Conservation (phyloP, 2,888 invertebrate genomes). For the Ernsta delagoae region DNA sequence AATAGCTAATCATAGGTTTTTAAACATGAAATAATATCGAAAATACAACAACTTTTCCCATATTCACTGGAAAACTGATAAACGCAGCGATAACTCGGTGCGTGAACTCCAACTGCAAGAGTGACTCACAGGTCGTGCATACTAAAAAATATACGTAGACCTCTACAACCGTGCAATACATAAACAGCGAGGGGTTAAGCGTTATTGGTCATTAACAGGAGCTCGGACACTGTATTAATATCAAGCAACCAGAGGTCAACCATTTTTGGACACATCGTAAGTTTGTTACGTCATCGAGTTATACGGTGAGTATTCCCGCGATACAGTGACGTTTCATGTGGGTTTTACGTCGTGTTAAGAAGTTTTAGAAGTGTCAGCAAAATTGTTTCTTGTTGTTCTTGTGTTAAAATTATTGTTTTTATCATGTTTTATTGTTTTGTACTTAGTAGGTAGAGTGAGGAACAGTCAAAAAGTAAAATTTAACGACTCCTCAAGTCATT, state of each 20-base stretch:
- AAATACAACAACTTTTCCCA: no score
- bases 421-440: no score
- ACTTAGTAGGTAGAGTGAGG: no score
- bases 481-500: no score
- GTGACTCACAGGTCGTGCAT: background rate
- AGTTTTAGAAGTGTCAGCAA: background rate
- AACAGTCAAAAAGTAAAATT: no score
- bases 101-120: background rate
- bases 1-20: no score
- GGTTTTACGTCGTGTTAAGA: conserved; percentile 6
- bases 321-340: background rate
- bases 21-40: no score
- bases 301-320: conserved; percentile 6
- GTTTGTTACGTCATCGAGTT: conserved; percentile 9
- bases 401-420: no score
- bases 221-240: background rate
- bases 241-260: background rate
- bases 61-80: background rate
- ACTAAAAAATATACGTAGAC: background rate
- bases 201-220: background rate
- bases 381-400: no score
- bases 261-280: background rate
- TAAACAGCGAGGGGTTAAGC: background rate
- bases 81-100: background rate
- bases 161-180: background rate